Evolutionary conservation across 1,140 invertebrate species (phyloP).

Genomic region (honey bee (Apis mellifera)): Amel_HAv3.1 CM009936.2:6564501-6565000

Average conservation of each 20-base stretch:
- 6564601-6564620: slow-evolving; percentile 29
- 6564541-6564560: neutral
- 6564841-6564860: neutral
- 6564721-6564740: slow-evolving; percentile 28
- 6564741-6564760: no score
- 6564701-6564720: slow-evolving; percentile 29
- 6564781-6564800: neutral
- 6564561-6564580: neutral
- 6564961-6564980: no score
- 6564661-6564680: slow-evolving; percentile 25
- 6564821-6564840: no score
- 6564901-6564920: neutral
- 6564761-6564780: neutral
- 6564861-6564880: neutral
- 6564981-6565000: neutral
- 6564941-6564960: no score
- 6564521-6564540: neutral
- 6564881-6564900: neutral
- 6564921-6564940: no score
- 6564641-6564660: slow-evolving; percentile 34
- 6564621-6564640: slow-evolving; percentile 23
- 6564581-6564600: neutral
- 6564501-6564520: neutral
- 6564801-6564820: neutral
- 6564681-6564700: slow-evolving; percentile 15